Evolutionary conservation across 2,113 vertebrate species (phyloP), one percentile per base, ranked within the genome.

Genomic region (Crotalus helleri): DNA sequence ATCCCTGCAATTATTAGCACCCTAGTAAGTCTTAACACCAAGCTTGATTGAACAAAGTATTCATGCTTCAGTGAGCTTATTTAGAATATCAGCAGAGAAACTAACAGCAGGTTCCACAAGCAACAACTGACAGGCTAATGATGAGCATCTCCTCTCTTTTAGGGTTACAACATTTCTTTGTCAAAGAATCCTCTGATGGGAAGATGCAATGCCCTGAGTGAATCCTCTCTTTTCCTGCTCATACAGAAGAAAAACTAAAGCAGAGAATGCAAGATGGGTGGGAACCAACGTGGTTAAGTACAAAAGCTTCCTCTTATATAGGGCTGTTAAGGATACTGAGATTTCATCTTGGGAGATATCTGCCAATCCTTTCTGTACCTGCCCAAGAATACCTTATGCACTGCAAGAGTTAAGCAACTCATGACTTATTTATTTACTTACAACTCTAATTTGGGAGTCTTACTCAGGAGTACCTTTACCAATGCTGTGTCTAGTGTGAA

Each of bases 51-150:
- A 90, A 74, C 69, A 92, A 90, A 64, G 91, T 10, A 74, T 5
- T 90, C 49, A 39, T 93, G 88, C 88, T 90, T 90, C 55, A 85
- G 7, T 64, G 89, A 87, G 23, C 17, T 44, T 86, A 74, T 90
- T 87, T 81, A 87, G 33, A 91, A 92, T 54, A n/a, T 90, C 81
- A 46, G 17, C 57, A 61, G 88, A 64, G 89, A 90, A 93, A 57
- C 92, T 54, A 90, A 87, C 49, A 53, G 54, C 54, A 90, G 57
- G 46, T 39, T 87, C 74, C 53, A 23, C 55, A 93, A 93, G 81
- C 46, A 87, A 90, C 61, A 90, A 54, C 23, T 90, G 89, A 90
- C 81, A 93, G 55, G 88, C 46, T n/a, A 90, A 58, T 57, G 58
- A 90, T 33, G 85, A 90, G 81, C 3, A 39, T 29, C 74, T 17